Conservation (phyloP, 2,888 invertebrate genomes). For the Parapristionchus giblindavisi region DNA sequence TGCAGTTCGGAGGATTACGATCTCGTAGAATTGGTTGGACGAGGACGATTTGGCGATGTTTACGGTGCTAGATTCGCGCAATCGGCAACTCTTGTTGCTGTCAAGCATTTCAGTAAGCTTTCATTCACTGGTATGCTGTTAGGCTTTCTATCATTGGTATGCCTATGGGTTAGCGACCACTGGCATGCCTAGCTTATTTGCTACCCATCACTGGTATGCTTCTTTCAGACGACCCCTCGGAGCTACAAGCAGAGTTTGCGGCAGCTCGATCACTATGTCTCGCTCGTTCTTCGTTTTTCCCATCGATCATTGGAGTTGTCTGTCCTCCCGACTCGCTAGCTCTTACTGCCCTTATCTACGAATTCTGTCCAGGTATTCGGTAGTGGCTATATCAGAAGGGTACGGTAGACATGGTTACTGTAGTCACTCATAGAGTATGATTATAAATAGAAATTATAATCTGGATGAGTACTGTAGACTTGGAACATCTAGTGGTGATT, state of each 20-base stretch:
- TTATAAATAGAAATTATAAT: too few species aligned
- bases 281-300: constrained; percentile 27
- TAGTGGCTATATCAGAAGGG: background rate
- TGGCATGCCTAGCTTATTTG: too few species aligned
- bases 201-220: too few species aligned
- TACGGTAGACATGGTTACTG: constrained; percentile 14
- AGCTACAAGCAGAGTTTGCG: constrained; percentile 14
- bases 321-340: background rate
- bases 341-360: constrained; percentile 27
- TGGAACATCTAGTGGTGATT: too few species aligned
- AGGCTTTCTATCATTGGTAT: too few species aligned
- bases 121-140: too few species aligned
- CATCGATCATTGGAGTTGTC: constrained; percentile 23
- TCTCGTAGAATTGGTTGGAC: constrained; percentile 21
- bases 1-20: constrained; percentile 34
- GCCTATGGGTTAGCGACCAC: too few species aligned
- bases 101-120: constrained; percentile 22
- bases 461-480: too few species aligned
- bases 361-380: constrained; percentile 31
- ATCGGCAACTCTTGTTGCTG: background rate
- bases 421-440: too few species aligned
- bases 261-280: constrained; percentile 23
- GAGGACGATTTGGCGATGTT: constrained; percentile 32
- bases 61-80: constrained; percentile 21
- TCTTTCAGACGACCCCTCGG: background rate